Percentiles rank a stretch among this genome's conserved stretches.
Evolutionary conservation across 1,140 invertebrate species (phyloP).

Genomic region (Meloidogyne floridensis): DNA sequence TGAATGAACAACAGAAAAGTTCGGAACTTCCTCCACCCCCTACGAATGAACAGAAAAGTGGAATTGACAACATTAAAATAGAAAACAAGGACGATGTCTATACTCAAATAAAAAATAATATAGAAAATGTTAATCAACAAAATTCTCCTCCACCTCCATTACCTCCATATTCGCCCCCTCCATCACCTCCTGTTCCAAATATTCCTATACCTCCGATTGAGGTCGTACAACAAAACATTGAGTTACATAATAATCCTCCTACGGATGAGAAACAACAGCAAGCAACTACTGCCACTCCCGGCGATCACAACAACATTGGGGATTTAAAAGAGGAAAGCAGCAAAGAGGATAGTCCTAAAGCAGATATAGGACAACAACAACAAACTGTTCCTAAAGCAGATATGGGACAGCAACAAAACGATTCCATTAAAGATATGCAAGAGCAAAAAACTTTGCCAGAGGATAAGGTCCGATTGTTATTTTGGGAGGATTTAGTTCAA

Average conservation of each 20-base stretch:
- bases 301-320: background rate
- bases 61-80: background rate
- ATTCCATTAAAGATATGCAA: background rate
- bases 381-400: too few relatives aligned
- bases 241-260: background rate
- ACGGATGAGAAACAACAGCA: background rate
- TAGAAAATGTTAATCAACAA: background rate
- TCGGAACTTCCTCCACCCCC: background rate
- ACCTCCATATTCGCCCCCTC: background rate
- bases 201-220: too few relatives aligned
- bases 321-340: background rate
- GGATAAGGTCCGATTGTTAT: background rate
- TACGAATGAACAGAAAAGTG: background rate
- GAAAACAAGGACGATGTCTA: background rate
- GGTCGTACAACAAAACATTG: background rate
- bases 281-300: background rate
- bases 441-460: background rate
- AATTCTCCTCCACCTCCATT: background rate
- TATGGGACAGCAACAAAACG: background rate
- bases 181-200: too few relatives aligned
- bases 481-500: too few relatives aligned
- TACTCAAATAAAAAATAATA: background rate
- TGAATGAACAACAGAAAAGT: background rate
- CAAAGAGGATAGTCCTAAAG: background rate
- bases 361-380: background rate